Base-by-base conservation (phyloP, 2,113 vertebrate species). In the Alectura lathami region DNA sequence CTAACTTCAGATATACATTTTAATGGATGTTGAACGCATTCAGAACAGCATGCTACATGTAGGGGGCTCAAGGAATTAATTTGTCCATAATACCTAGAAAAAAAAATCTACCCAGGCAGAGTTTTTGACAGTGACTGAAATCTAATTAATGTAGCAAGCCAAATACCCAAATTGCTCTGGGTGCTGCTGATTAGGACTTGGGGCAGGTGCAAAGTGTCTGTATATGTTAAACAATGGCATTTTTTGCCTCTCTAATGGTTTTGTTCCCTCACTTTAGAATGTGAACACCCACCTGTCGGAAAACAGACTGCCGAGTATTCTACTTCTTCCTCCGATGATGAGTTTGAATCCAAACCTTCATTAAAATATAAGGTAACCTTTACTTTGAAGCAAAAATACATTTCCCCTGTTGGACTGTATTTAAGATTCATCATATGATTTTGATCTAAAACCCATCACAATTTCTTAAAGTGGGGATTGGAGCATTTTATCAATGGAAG, bases 301-400 rank as follows among this genome's bases (percentile, higher is more conserved):
- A 88, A 57, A 27, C 96, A 96, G 74, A 80, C 72, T 70, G 47
- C 56, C 8, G 94, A 92, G 30, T 75, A 67, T 38, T 88, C 74
- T 36, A 93, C 93, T 36, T 96, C 95, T 60, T 98, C 98, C 7
- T 98, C 98, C 0, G 98, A 98, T 88, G 98, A 98, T 22, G 98
- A 97, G 48, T 83, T 86, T n/a, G 93, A 98, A 53, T 97, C 97
- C 60, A 96, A 93, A 36, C 56, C 87, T 78, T 95, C 96, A 3
- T 83, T 93, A 54, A 91, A 12, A 30, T 87, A 88, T 86, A 98
- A 98, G 98, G 99, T 99, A 98, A 97, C 54, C 47, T 66, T 62
- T 64, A 57, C 56, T 79, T 91, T 81, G 59, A 68, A 94, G 76
- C 8, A 72, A 48, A 63, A 47, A 26, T 60, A 26, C 53, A 13